A percentile compares a stretch with the other conserved stretches of the same genome.
Evolutionary conservation across 1,140 invertebrate species (phyloP).

Genomic region (Daktulosphaira vitifoliae): DNA sequence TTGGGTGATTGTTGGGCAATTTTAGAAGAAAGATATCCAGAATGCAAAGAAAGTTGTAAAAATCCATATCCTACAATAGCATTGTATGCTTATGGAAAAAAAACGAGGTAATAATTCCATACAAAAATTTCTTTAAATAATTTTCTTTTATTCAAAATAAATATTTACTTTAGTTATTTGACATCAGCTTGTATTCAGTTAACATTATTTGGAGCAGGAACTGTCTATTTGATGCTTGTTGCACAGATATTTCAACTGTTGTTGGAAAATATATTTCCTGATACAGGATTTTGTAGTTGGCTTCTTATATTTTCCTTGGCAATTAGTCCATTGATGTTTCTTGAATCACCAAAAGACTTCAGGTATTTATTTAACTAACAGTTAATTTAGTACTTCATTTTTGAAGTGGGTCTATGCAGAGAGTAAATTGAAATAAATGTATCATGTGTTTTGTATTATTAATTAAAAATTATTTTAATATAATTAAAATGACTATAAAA

Average conservation of each 20-base stretch:
- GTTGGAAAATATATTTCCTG: conserved; percentile 44
- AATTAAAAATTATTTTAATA: too few relatives aligned
- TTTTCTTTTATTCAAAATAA: too few relatives aligned
- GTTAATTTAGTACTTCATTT: too few relatives aligned
- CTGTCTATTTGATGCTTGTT: conserved; percentile 59
- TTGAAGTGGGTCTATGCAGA: too few relatives aligned
- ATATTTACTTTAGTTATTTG: conserved; percentile 42
- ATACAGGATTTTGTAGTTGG: conserved; percentile 52
- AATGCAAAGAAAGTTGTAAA: conserved; percentile 50
- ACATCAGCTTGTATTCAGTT: conserved; percentile 51
- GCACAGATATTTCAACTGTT: conserved; percentile 55
- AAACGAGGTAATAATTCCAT: conserved; percentile 48
- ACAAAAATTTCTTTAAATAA: background rate
- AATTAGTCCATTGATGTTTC: conserved; percentile 56
- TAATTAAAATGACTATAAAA: too few relatives aligned
- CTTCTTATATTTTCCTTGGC: conserved; percentile 54
- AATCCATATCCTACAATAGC: conserved; percentile 63
- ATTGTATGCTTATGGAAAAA: conserved; percentile 50
- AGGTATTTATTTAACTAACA: too few relatives aligned
- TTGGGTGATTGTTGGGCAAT: conserved; percentile 62
- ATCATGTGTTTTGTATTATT: too few relatives aligned
- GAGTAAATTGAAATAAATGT: too few relatives aligned
- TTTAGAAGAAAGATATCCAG: conserved; percentile 55
- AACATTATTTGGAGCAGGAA: conserved; percentile 59
- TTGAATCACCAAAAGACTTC: conserved; percentile 64